Conservation (phyloP, 2,113 vertebrate species). For the human region GRCh38 chr5:54774001-54774500, state of each 20-base stretch:
- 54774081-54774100: not conserved
- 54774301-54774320: not conserved
- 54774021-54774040: not conserved
- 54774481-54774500: not conserved
- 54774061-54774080: not conserved
- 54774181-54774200: accelerated
- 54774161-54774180: not conserved
- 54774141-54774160: not conserved
- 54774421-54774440: not conserved
- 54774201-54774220: not conserved
- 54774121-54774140: not conserved
- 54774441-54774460: not conserved
- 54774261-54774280: not conserved
- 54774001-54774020: not conserved
- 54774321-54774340: not conserved
- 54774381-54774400: not conserved
- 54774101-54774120: not conserved
- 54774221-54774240: not conserved
- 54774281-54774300: not conserved
- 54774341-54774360: not conserved
- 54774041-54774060: no score
- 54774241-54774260: not conserved
- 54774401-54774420: accelerated
- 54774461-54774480: not conserved
- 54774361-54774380: no score